These are phyloP conservation scores for Aegotheles bennettii DNA, from an alignment of 2,113 vertebrate genomes.

Conservation along the genomic window DNA sequence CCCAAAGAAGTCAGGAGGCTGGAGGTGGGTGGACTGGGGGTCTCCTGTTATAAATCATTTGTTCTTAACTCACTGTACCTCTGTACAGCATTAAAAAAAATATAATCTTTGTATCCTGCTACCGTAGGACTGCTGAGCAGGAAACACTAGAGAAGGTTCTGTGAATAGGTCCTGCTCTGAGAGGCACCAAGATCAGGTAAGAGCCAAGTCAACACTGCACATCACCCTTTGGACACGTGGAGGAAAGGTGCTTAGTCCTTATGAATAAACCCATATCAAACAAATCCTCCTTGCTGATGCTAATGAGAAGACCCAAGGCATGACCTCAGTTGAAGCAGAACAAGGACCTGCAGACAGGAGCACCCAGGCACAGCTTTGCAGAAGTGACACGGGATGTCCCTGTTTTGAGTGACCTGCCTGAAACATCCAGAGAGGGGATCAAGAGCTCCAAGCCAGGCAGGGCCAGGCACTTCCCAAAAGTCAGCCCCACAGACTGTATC, in stretches of 20 bases:
- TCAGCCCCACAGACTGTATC: background rate
- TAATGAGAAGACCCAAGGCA: background rate
- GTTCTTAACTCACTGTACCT: background rate
- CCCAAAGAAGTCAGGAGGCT: background rate
- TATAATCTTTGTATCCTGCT: background rate
- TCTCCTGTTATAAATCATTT: background rate
- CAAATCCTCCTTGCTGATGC: background rate
- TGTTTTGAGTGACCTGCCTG: rapidly evolving
- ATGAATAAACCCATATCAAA: background rate
- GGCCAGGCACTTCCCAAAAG: background rate
- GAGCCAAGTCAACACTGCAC: background rate
- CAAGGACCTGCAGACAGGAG: rapidly evolving
- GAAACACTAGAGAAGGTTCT: background rate
- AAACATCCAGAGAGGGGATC: rapidly evolving
- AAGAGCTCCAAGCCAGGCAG: background rate
- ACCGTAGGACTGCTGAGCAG: rapidly evolving
- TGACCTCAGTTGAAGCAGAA: rapidly evolving
- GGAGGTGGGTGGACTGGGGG: rapidly evolving
- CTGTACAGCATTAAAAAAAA: background rate
- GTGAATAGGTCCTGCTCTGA: background rate
- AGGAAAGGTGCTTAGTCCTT: background rate
- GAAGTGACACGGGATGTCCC: background rate
- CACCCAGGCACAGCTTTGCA: background rate
- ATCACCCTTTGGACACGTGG: rapidly evolving
- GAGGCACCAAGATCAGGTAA: background rate